Percentiles rank a stretch among this genome's conserved stretches.
Conservation (phyloP, 2,797 vertebrate genomes). For the Champsocephalus esox region DNA sequence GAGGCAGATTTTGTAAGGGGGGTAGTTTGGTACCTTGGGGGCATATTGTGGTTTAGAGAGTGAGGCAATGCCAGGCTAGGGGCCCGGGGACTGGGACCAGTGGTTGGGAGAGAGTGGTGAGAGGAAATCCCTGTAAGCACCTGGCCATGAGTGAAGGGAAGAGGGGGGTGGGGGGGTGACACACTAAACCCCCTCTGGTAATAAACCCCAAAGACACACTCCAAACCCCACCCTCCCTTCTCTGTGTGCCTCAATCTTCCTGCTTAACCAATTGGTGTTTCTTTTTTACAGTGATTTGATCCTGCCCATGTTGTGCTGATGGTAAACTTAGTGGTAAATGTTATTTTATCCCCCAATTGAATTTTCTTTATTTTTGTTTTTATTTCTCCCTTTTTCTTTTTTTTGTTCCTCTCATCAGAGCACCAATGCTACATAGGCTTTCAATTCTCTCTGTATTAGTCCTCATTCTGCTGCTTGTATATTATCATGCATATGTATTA, state of each 20-base stretch:
- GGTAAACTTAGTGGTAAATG: conserved; percentile 99
- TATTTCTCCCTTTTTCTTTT: conserved; percentile 82
- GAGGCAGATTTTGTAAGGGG: conserved; percentile 23
- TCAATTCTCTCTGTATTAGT: conserved; percentile 96
- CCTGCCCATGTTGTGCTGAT: conserved; percentile 99
- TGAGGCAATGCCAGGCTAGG: conserved; percentile 55
- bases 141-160: conserved; percentile 78
- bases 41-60: conserved; percentile 42
- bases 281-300: conserved; percentile 99
- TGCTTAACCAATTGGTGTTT: conserved; percentile 99
- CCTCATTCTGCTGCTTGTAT: conserved; percentile 99
- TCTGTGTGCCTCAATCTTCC: conserved; percentile 95
- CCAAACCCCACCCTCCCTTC: conserved; percentile 81
- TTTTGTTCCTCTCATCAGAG: conserved; percentile 86
- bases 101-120: conserved; percentile 76
- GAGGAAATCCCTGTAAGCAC: conserved; percentile 82
- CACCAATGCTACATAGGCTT: conserved; percentile 88
- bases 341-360: conserved; percentile 99
- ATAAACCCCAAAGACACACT: conserved; percentile 69
- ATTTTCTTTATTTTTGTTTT: conserved; percentile 90
- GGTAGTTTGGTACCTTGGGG: conserved; percentile 31
- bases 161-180: conserved; percentile 60
- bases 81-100: conserved; percentile 69
- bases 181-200: conserved; percentile 76
- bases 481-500: conserved; percentile 93